Conservation (phyloP, 2,113 vertebrate genomes). For the Scartelaos histophorus region DNA sequence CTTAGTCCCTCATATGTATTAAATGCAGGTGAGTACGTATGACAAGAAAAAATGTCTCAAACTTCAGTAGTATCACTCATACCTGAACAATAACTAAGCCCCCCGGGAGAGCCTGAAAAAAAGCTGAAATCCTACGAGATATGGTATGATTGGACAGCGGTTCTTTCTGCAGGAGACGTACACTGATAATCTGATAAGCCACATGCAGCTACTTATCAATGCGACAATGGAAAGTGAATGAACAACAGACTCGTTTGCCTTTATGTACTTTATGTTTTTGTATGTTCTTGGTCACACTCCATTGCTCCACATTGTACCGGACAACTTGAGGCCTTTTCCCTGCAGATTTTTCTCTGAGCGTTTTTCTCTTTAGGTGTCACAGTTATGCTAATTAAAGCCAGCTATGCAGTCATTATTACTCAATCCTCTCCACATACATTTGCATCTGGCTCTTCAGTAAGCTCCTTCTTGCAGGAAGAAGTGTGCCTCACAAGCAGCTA, state of each 20-base stretch:
- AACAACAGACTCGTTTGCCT: slow-evolving; percentile 1
- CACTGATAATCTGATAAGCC: no score
- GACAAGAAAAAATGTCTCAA: no score
- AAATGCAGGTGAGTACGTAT: no score
- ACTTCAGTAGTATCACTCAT: no score
- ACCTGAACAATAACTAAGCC: no score
- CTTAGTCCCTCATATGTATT: no score
- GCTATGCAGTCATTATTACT: slow-evolving; percentile 39
- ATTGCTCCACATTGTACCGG: slow-evolving; percentile 14
- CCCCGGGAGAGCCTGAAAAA: no score
- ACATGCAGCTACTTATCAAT: slow-evolving; percentile 36
- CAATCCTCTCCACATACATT: slow-evolving; percentile 48
- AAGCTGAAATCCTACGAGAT: no score
- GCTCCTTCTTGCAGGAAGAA: slow-evolving; percentile 63
- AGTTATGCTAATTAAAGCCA: slow-evolving; percentile 57
- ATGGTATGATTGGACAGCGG: no score
- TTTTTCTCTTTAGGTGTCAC: slow-evolving; percentile 30
- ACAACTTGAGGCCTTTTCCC: slow-evolving; percentile 8
- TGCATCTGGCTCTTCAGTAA: slow-evolving; percentile 58
- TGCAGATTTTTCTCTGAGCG: slow-evolving; percentile 13
- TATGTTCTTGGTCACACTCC: slow-evolving; percentile 27
- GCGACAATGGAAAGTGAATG: slow-evolving; percentile 4
- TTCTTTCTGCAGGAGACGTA: no score
- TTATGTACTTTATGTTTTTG: slow-evolving; percentile 17
- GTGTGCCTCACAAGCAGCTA: slow-evolving; percentile 52